A percentile compares a stretch with the other conserved stretches of the same genome.
These are phyloP conservation scores for Lasioglossum malachurum DNA, from an alignment of 2,888 invertebrate genomes.

Conservation along the genomic window DNA sequence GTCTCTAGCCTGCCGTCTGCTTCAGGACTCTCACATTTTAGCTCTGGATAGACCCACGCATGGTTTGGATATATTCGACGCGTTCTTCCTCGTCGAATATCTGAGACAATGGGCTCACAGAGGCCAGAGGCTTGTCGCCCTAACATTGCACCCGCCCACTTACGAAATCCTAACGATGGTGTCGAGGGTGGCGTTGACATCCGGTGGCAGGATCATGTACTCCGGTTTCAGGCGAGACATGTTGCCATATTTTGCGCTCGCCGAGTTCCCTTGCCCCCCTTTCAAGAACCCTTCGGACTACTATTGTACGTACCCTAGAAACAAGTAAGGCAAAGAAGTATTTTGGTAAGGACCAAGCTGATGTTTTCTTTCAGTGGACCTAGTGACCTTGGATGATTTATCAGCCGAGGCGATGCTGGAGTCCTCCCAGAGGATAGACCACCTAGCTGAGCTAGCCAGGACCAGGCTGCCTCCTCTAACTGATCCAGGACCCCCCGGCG, in stretches of 20 bases:
- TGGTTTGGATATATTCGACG: constrained; percentile 97
- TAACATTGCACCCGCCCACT: constrained; percentile 97
- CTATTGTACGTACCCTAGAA: constrained; percentile 90
- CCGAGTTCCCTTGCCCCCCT: constrained; percentile 97
- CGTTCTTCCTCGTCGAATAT: constrained; percentile 97
- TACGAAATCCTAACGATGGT: constrained; percentile 98
- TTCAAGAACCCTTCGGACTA: constrained; percentile 99
- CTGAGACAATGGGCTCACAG: constrained; percentile 95
- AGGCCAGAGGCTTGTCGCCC: constrained; percentile 91
- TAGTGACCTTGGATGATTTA: constrained; percentile 96
- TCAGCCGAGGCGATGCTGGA: constrained; percentile 98
- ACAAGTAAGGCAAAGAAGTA: background rate
- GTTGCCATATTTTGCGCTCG: constrained; percentile 94
- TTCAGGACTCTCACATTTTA: constrained; percentile 94
- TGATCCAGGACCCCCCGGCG: constrained; percentile 92
- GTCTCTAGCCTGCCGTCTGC: constrained; percentile 95
- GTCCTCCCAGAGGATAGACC: constrained; percentile 96
- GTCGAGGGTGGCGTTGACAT: constrained; percentile 93
- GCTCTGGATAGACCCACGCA: constrained; percentile 95
- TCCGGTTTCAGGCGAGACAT: constrained; percentile 95
- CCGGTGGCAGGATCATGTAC: constrained; percentile 96
- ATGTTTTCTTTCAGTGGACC: constrained; percentile 89
- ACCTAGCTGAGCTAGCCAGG: constrained; percentile 93
- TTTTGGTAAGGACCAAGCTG: too few species aligned
- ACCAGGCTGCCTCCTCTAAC: constrained; percentile 88